Conservation (phyloP, 2,888 invertebrate species). For the Macrophya alboannulata region DNA sequence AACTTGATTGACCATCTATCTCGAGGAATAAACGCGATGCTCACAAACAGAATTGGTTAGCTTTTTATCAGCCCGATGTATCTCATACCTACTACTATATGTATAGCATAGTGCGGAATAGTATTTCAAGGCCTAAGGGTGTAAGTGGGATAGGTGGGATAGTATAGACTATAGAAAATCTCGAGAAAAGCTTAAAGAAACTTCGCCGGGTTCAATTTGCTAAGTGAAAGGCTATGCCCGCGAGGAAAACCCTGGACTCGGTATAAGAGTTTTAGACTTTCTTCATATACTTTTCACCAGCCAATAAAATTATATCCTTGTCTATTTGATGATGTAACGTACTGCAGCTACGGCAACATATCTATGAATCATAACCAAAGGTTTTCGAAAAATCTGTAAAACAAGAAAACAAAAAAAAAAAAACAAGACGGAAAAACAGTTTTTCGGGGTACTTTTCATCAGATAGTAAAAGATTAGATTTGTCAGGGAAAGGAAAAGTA, state of each 20-base stretch:
- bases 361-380: too few relatives aligned
- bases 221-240: constrained; percentile 31
- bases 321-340: background rate
- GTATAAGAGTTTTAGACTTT: background rate
- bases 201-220: constrained; percentile 34
- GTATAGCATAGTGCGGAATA: background rate
- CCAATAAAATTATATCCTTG: constrained; percentile 13
- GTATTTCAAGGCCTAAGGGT: constrained; percentile 8
- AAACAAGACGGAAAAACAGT: too few relatives aligned
- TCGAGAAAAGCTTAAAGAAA: constrained; percentile 33
- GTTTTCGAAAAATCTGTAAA: too few relatives aligned
- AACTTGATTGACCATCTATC: background rate
- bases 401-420: too few relatives aligned
- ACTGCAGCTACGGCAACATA: background rate
- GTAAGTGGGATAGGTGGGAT: too few relatives aligned
- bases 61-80: constrained; percentile 2
- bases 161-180: background rate
- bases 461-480: too few relatives aligned
- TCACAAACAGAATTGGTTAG: background rate
- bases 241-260: background rate
- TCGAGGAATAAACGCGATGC: background rate
- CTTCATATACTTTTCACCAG: background rate
- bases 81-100: background rate
- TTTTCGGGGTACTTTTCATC: too few relatives aligned
- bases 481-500: too few relatives aligned